Evolutionary conservation across 2,797 vertebrate species (phyloP).

Genomic region (Lepus townsendii): DNA sequence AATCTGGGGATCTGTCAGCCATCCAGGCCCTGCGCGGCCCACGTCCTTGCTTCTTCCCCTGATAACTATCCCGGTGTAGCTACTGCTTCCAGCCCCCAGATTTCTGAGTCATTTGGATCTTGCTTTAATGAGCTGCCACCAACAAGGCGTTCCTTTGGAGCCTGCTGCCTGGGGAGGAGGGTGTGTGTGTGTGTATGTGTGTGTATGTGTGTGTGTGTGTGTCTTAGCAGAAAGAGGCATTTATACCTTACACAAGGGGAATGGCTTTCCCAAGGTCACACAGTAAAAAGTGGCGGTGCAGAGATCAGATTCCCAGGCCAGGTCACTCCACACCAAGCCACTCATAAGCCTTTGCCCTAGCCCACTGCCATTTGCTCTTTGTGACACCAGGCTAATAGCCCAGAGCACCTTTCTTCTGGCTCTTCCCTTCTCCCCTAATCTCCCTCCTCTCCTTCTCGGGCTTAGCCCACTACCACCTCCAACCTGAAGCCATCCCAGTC

Average conservation of each 20-base stretch:
- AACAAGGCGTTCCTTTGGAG: conserved; percentile 64
- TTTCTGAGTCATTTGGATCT: conserved; percentile 78
- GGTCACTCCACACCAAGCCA: neutral
- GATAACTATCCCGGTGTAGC: conserved; percentile 3
- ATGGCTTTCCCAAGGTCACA: neutral
- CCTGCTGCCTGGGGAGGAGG: neutral
- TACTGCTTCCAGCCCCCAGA: conserved; percentile 73
- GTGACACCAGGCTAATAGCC: neutral
- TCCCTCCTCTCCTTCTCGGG: neutral
- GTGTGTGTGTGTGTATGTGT: neutral
- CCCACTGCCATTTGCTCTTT: neutral
- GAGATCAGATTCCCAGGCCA: neutral
- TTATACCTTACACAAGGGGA: neutral
- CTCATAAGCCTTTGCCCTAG: neutral
- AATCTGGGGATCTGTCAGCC: conserved; percentile 17
- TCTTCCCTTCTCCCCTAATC: neutral
- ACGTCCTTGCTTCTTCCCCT: conserved; percentile 30
- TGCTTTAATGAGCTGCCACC: conserved; percentile 66
- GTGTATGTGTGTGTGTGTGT: too few species aligned
- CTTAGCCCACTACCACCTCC: neutral
- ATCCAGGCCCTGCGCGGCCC: neutral
- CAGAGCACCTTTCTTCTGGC: too few species aligned
- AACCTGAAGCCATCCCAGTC: conserved; percentile 19
- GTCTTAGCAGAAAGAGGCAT: neutral
- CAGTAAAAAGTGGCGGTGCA: neutral